These are phyloP conservation scores for Cryptocheilus praepositus DNA, from an alignment of 2,888 invertebrate genomes.

Conservation along the genomic window DNA sequence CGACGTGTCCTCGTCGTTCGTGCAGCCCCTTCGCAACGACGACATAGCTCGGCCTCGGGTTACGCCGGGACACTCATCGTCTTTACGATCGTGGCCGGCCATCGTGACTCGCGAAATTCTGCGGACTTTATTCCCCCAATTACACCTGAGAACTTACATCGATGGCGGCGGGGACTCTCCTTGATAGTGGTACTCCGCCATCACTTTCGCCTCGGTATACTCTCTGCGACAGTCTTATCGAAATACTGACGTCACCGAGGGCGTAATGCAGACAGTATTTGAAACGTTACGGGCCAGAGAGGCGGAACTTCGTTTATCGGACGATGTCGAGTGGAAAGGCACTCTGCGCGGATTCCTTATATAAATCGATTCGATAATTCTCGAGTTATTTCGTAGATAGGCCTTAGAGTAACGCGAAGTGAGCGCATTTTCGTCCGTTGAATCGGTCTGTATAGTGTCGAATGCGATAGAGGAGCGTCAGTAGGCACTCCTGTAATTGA, in stretches of 20 bases:
- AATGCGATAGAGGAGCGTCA: too few species aligned
- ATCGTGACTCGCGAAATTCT: slow-evolving; percentile 60
- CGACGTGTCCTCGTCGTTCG: slow-evolving; percentile 20
- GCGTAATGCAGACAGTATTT: too few species aligned
- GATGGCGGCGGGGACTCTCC: slow-evolving; percentile 34
- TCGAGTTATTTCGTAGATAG: too few species aligned
- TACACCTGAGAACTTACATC: slow-evolving; percentile 68
- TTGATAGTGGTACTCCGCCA: background rate
- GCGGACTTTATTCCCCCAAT: slow-evolving; percentile 70
- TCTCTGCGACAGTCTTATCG: slow-evolving; percentile 16
- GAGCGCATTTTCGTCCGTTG: too few species aligned
- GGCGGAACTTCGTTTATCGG: slow-evolving; percentile 5
- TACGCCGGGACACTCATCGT: slow-evolving; percentile 51
- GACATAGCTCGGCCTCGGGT: slow-evolving; percentile 48
- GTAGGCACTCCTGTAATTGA: too few species aligned
- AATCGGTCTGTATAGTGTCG: too few species aligned
- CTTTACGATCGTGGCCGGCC: slow-evolving; percentile 53
- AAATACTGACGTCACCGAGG: too few species aligned
- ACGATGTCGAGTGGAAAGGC: background rate
- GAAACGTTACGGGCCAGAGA: too few species aligned
- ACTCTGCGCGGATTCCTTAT: too few species aligned
- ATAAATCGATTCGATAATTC: too few species aligned
- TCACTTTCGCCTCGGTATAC: background rate
- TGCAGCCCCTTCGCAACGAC: slow-evolving; percentile 18
- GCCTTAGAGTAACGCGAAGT: too few species aligned